Percentiles rank a stretch among this genome's conserved stretches.
Conservation (phyloP, 2,113 vertebrate species). For the Xiphophorus hellerii region DNA sequence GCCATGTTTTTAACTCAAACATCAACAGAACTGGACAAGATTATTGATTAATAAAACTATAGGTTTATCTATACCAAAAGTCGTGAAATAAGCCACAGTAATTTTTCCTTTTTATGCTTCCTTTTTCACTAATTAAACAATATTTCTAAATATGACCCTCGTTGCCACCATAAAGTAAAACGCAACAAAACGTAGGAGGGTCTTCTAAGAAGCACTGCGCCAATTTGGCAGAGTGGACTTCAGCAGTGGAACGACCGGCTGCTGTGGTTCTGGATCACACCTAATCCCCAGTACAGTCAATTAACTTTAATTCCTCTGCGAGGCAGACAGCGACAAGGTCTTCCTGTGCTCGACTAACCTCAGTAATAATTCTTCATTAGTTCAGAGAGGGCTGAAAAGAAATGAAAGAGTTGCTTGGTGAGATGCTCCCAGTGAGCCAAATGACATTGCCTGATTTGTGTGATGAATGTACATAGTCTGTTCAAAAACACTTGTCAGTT, state of each 20-base stretch:
- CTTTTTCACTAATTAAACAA: neutral
- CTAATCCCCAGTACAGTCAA: conserved; percentile 66
- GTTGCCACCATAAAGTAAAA: conserved; percentile 10
- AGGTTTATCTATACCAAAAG: conserved; percentile 29
- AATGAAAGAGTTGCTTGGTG: conserved; percentile 49
- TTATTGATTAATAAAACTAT: conserved; percentile 49
- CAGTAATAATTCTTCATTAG: conserved; percentile 70
- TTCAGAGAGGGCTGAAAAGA: conserved; percentile 46
- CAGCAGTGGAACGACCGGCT: conserved; percentile 33
- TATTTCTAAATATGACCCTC: neutral
- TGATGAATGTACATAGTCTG: conserved; percentile 33
- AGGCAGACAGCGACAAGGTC: conserved; percentile 50
- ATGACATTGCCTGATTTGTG: conserved; percentile 26
- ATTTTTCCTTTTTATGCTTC: conserved; percentile 23
- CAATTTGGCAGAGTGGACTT: conserved; percentile 30
- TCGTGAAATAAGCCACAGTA: conserved; percentile 4
- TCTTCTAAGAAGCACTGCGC: conserved; percentile 18
- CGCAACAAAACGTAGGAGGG: neutral
- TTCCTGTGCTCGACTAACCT: conserved; percentile 54
- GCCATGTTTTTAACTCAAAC: neutral
- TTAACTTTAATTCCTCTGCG: conserved; percentile 61
- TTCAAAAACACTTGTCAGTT: conserved; percentile 46
- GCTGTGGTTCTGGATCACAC: conserved; percentile 42
- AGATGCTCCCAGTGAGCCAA: conserved; percentile 37
- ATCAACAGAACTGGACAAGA: conserved; percentile 32